phyloP scores from a whole-genome alignment of 1,140 invertebrate species.

The Aphaenogaster ashmeadi region DNA sequence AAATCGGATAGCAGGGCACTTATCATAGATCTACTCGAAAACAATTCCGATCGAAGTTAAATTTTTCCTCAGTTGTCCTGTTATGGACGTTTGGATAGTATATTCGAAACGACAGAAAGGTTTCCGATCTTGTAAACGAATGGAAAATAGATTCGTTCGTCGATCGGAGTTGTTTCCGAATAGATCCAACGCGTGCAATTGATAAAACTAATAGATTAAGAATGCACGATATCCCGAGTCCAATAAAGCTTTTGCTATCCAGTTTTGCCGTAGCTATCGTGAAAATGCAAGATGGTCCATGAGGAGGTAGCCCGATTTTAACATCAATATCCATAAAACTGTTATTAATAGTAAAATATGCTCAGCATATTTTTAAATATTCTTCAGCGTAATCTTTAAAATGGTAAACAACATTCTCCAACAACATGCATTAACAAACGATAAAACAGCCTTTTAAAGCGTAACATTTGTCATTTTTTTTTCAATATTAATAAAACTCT shows the following conservation, averaged over 20 bases:
- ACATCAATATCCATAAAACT: neutral
- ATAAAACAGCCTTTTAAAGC: slow-evolving; percentile 29
- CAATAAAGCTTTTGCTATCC: neutral
- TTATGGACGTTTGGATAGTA: neutral
- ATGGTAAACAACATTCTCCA: neutral
- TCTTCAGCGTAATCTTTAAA: slow-evolving; percentile 9
- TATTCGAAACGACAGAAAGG: neutral
- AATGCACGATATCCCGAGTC: neutral
- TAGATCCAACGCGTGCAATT: slow-evolving; percentile 3
- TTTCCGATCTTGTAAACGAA: neutral
- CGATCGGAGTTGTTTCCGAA: slow-evolving; percentile 4
- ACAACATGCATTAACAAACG: slow-evolving; percentile 18
- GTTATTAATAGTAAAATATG: slow-evolving; percentile 32
- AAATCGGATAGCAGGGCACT: neutral
- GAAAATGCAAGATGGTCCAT: neutral
- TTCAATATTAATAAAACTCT: neutral
- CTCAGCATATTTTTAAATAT: neutral
- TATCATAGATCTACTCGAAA: neutral
- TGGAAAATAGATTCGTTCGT: neutral
- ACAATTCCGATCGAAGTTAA: neutral
- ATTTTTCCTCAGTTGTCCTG: neutral
- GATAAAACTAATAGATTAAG: slow-evolving; percentile 19
- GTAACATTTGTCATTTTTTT: neutral
- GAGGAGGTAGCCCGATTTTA: neutral
- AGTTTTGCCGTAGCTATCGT: neutral